Percentiles rank a stretch among this genome's conserved stretches.
These are phyloP conservation scores for Drosophila maculinotata DNA, from an alignment of 2,888 invertebrate genomes.

Conservation along the genomic window DNA sequence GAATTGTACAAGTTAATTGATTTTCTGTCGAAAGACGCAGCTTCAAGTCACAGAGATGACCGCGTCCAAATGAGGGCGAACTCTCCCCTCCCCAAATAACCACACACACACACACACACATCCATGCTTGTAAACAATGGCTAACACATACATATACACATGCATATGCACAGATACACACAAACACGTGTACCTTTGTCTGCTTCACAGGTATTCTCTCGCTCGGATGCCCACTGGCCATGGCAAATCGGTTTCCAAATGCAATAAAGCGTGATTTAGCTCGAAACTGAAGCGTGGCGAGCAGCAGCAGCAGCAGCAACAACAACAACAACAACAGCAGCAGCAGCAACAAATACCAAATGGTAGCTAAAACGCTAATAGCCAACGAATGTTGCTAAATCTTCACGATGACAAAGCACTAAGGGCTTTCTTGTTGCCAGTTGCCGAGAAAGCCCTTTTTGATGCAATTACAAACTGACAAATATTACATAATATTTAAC, in stretches of 20 bases:
- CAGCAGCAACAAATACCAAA: slow-evolving; percentile 3
- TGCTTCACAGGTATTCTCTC: slow-evolving; percentile 26
- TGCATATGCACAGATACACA: not conserved
- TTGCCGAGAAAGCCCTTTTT: not conserved
- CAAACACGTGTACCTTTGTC: not conserved
- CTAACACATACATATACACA: not conserved
- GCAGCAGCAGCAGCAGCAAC: slow-evolving; percentile 18
- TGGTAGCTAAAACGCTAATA: not conserved
- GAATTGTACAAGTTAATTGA: slow-evolving; percentile 38
- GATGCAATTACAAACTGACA: slow-evolving; percentile 1
- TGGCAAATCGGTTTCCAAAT: slow-evolving; percentile 59
- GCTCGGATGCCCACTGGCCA: slow-evolving; percentile 48
- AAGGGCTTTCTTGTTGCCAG: not conserved
- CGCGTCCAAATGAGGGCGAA: slow-evolving; percentile 3
- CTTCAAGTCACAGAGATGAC: slow-evolving; percentile 8
- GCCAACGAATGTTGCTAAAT: slow-evolving; percentile 16
- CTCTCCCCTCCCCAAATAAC: not conserved
- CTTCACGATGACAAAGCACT: slow-evolving; percentile 11
- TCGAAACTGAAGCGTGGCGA: slow-evolving; percentile 57
- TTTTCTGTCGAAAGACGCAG: slow-evolving; percentile 16
- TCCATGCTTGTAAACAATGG: slow-evolving; percentile 2
- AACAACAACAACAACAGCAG: slow-evolving; percentile 16
- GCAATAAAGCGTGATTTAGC: slow-evolving; percentile 66
- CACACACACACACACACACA: not conserved
- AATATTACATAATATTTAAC: too few species aligned